These are phyloP conservation scores for Notodonta ziczac DNA, from an alignment of 2,888 invertebrate genomes.

Conservation along the genomic window DNA sequence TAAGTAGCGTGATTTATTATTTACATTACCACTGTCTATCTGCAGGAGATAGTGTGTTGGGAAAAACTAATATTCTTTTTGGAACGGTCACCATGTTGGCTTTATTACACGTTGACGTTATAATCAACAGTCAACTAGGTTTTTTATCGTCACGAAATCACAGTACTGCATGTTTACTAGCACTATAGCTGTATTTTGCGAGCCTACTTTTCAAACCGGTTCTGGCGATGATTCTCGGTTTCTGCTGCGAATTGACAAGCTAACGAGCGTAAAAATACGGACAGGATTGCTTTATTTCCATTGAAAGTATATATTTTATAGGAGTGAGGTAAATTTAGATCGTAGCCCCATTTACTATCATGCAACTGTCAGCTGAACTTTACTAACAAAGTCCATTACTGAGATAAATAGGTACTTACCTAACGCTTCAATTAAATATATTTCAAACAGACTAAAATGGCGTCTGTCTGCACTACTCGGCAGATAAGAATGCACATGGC, in stretches of 20 bases:
- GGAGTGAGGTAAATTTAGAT: not conserved
- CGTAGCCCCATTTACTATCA: too few relatives aligned
- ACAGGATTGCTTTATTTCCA: not conserved
- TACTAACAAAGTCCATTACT: too few relatives aligned
- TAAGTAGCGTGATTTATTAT: slow-evolving; percentile 74
- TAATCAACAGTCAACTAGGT: slow-evolving; percentile 31
- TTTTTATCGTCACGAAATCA: slow-evolving; percentile 41
- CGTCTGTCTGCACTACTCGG: too few relatives aligned
- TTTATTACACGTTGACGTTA: slow-evolving; percentile 28
- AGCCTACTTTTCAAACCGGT: slow-evolving; percentile 78
- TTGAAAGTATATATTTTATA: not conserved
- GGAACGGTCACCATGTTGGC: slow-evolving; percentile 6
- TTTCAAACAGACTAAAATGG: too few relatives aligned
- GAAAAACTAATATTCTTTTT: slow-evolving; percentile 27
- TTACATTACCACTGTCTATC: slow-evolving; percentile 35
- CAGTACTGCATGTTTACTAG: slow-evolving; percentile 45
- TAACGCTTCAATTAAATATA: too few relatives aligned
- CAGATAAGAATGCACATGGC: too few relatives aligned
- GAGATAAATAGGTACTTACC: too few relatives aligned
- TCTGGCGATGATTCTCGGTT: slow-evolving; percentile 60
- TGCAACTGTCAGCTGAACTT: too few relatives aligned
- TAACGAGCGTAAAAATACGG: slow-evolving; percentile 31
- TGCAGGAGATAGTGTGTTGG: slow-evolving; percentile 47
- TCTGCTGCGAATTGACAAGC: slow-evolving; percentile 39
- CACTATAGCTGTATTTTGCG: slow-evolving; percentile 67